Evolutionary conservation across 2,797 vertebrate species (phyloP).

Genomic region (Gymnoscopelus braueri): DNA sequence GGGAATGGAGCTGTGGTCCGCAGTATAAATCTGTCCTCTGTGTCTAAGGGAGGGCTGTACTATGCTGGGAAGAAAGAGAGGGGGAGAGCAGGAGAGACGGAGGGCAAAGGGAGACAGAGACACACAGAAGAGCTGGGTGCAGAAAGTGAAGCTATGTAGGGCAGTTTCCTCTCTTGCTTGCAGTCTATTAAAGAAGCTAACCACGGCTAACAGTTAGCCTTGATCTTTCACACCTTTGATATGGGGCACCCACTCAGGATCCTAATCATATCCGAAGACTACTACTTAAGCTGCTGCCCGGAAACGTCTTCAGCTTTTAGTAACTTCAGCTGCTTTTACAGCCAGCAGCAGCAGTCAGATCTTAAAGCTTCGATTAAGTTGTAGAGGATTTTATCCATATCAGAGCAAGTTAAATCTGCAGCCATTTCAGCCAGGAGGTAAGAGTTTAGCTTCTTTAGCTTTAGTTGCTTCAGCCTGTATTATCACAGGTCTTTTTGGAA

Average conservation of each 20-base stretch:
- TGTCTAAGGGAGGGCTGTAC: background rate
- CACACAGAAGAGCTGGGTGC: conserved; percentile 37
- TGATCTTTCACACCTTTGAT: conserved; percentile 56
- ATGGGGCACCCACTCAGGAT: conserved; percentile 30
- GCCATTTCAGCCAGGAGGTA: conserved; percentile 26
- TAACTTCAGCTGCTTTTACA: conserved; percentile 51
- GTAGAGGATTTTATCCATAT: conserved; percentile 51
- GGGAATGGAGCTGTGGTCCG: conserved; percentile 1
- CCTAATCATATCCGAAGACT: conserved; percentile 34
- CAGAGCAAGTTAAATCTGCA: conserved; percentile 20
- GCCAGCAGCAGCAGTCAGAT: conserved; percentile 40
- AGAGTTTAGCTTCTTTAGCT: conserved; percentile 29
- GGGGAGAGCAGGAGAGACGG: background rate
- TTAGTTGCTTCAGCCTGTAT: conserved; percentile 17
- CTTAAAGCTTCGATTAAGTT: conserved; percentile 42
- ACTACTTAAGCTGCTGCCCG: conserved; percentile 34
- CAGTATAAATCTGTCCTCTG: conserved; percentile 41
- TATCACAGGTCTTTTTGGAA: conserved; percentile 28
- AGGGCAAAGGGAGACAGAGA: conserved; percentile 43
- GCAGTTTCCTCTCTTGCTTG: conserved; percentile 15
- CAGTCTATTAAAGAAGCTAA: conserved; percentile 40
- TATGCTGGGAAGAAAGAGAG: background rate
- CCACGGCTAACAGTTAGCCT: conserved; percentile 44
- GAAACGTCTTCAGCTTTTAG: conserved; percentile 51
- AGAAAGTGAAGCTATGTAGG: conserved; percentile 23